Evolutionary conservation across 2,888 invertebrate genomes (phyloP), one percentile per base, ranked within the genome.

Genomic region (Copidosoma aretas): DNA sequence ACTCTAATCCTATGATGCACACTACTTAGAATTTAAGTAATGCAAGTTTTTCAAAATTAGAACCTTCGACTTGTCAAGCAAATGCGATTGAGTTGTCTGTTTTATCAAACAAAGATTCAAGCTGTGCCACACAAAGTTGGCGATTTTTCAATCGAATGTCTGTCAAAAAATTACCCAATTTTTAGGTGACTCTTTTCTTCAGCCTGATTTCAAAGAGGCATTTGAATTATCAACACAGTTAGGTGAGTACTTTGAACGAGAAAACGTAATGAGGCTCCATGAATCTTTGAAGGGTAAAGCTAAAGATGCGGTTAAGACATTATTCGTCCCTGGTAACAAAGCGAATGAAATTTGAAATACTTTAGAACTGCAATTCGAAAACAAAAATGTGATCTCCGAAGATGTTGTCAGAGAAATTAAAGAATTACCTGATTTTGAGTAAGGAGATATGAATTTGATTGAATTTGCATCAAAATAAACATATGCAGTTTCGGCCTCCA

Each of bases 401-500:
- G 10, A 59, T 5, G 19, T 59, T 10, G 46, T 59, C 5, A n/a
- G 10, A 5, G 21, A 21, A 3, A 15, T 59, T 3, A 41, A 46
- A 21, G 19, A n/a, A n/a, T 21, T 59, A 5, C 59, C 43, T 8
- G 14, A 12, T 21, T 1, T 59, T 4, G 43, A n/a, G 2, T 56
- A 25, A 15, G 25, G 56, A 15, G 21, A 14, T 10, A 22, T 22
- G 39, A 41, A 17, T 46, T 17, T 59, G 1, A 21, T 59, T 8
- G 46, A 59, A 8, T 59, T 59, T 43, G n/a, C 59, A 4, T 17
- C 46, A 3, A 43, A 59, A 59, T n/a, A 43, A 24, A 59, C 41
- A 14, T 43, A 59, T 59, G 22, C 59, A 5, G 21, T 59, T n/a
- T 8, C 17, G 17, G 59, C 46, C n/a, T 43, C 43, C 4, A 59